Evolutionary conservation across 2,797 vertebrate species (phyloP).

Genomic region (Perodicticus potto): DNA sequence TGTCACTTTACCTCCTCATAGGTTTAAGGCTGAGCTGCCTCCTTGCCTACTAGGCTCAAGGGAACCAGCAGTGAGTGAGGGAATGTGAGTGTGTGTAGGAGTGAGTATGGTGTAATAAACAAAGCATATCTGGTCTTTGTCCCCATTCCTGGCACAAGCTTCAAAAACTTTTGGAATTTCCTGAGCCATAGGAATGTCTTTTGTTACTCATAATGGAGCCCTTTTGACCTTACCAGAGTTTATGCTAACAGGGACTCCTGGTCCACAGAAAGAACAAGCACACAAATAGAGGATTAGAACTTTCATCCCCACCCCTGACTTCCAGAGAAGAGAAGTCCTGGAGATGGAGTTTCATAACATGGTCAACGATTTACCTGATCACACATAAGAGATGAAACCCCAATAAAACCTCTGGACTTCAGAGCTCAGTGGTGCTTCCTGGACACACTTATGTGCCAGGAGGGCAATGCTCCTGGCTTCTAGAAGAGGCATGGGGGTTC

Average conservation of each 20-base stretch:
- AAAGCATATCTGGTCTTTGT: not conserved
- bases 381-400: too few relatives aligned
- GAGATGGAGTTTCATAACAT: too few relatives aligned
- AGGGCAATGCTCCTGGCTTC: not conserved
- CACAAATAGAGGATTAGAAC: not conserved
- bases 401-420: not conserved
- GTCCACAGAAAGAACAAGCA: not conserved
- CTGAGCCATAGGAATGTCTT: not conserved
- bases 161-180: constrained; percentile 20
- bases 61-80: not conserved
- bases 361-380: not conserved
- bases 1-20: not conserved
- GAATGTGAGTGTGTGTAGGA: too few relatives aligned
- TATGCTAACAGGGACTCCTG: not conserved
- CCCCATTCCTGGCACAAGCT: too few relatives aligned
- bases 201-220: not conserved
- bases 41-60: not conserved
- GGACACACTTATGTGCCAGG: not conserved
- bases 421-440: too few relatives aligned
- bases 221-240: not conserved
- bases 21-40: not conserved
- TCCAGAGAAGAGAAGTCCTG: not conserved
- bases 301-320: not conserved
- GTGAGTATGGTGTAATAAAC: not conserved
- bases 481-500: not conserved